These are phyloP conservation scores for Papilio aristodemus DNA, from an alignment of 1,140 invertebrate species.

Conservation along the genomic window DNA sequence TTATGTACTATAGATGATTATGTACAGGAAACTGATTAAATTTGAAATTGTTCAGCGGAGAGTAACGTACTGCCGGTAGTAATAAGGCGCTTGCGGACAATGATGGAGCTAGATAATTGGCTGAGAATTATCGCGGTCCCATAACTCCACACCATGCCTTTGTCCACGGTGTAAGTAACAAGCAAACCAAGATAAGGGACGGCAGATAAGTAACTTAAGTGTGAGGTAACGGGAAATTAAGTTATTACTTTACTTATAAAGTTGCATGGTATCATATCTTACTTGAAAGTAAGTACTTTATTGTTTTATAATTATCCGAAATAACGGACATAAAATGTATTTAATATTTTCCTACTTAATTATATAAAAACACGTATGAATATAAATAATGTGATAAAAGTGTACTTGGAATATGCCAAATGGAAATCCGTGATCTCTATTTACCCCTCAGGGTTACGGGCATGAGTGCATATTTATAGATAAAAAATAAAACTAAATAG, in stretches of 20 bases:
- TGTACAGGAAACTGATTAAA: slow-evolving; percentile 10
- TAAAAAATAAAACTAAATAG: background rate
- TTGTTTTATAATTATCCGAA: background rate
- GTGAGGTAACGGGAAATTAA: background rate
- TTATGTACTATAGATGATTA: background rate
- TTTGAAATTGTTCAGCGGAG: slow-evolving; percentile 30
- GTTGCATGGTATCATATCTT: background rate
- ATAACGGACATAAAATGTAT: too few relatives aligned
- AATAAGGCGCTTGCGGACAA: slow-evolving; percentile 10
- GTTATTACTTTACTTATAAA: background rate
- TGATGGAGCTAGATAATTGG: slow-evolving; percentile 30
- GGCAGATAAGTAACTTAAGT: background rate
- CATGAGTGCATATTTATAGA: too few relatives aligned
- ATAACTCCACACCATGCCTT: slow-evolving; percentile 25
- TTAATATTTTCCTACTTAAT: too few relatives aligned
- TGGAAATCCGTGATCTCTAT: too few relatives aligned
- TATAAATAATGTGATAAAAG: too few relatives aligned
- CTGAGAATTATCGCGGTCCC: slow-evolving; percentile 28
- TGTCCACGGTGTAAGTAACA: slow-evolving; percentile 25
- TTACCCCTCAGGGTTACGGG: too few relatives aligned
- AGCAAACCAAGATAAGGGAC: background rate
- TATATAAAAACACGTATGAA: too few relatives aligned
- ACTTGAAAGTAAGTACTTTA: background rate
- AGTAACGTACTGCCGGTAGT: slow-evolving; percentile 27
- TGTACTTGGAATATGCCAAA: too few relatives aligned